Percentiles rank a stretch among this genome's conserved stretches.
These are phyloP conservation scores for Musca domestica DNA, from an alignment of 1,140 invertebrate genomes.

Conservation along the genomic window DNA sequence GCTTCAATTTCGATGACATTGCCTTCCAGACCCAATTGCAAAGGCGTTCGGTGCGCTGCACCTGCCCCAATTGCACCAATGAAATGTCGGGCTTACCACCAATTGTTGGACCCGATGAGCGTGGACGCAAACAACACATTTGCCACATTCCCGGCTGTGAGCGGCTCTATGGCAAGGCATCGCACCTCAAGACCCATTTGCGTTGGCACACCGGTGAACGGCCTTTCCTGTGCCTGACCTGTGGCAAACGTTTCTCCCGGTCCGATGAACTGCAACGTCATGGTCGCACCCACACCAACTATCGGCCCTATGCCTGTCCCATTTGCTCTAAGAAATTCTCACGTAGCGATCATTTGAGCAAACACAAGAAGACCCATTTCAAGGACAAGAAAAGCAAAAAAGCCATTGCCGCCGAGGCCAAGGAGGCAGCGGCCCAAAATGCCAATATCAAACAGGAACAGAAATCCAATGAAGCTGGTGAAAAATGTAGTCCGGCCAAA, in stretches of 20 bases:
- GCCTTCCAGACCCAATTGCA: constrained; percentile 51
- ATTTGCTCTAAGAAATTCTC: constrained; percentile 78
- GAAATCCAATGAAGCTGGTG: constrained; percentile 25
- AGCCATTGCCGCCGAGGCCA: constrained; percentile 42
- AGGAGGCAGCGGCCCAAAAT: constrained; percentile 34
- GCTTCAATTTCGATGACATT: constrained; percentile 49
- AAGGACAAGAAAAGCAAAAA: constrained; percentile 53
- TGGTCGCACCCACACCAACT: constrained; percentile 76
- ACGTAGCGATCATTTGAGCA: constrained; percentile 82
- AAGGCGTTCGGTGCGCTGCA: constrained; percentile 62
- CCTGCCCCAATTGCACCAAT: constrained; percentile 70
- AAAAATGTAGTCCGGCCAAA: not conserved
- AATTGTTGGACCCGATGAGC: constrained; percentile 61
- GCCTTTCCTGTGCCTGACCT: constrained; percentile 73
- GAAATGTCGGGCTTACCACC: constrained; percentile 62
- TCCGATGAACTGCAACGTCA: constrained; percentile 87
- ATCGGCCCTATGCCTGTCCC: constrained; percentile 74
- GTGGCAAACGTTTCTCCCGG: constrained; percentile 83
- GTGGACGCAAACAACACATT: constrained; percentile 75
- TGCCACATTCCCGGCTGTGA: constrained; percentile 90
- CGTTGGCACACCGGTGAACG: constrained; percentile 82
- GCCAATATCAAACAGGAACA: constrained; percentile 40
- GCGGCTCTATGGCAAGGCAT: constrained; percentile 90
- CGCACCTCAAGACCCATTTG: constrained; percentile 83
- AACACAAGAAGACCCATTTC: constrained; percentile 78